Evolutionary conservation across 2,113 vertebrate genomes (phyloP), one percentile per base, ranked within the genome.

Genomic region (Lagopus muta): DNA sequence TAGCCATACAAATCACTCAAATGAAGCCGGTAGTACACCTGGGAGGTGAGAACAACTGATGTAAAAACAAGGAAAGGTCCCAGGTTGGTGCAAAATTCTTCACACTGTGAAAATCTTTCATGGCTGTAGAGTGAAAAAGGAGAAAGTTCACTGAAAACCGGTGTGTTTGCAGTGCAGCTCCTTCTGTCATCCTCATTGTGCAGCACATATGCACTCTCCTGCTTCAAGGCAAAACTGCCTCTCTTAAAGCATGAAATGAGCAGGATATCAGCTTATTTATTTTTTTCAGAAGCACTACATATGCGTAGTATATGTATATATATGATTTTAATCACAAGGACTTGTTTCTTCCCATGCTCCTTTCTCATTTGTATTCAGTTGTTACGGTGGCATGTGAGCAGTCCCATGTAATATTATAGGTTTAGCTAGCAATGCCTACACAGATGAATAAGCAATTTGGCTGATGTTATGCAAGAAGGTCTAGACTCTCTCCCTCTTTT

Each of bases 11-110:
- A 87, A 54, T 96, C 89, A 0, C 9, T 32, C 36, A 72, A 18
- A 36, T 12, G 75, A 62, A 97, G 61, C 9, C 50, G 72, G 67
- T 75, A 77, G 73, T 97, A 98, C 3, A 98, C 92, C 98, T 98
- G 57, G 20, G 40, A 84, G 84, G 20, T 65, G 34, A 92, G 69
- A 89, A 81, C 2, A 8, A 82, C 10, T 13, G 28, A 20, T 30
- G 20, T 93, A 65, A 94, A 34, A 32, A 64, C 13, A 79, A 82
- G 22, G 22, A 43, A 55, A 74, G 8, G 14, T 30, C 7, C 52
- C 43, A 62, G 20, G 9, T 6, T 66, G 43, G 11, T 71, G 19
- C 13, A 62, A 90, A 92, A 62, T 16, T 40, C 24, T 62, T 8
- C 34, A 38, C 21, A 62, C 43, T 47, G 48, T 32, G 34, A 77